Percentiles rank a stretch among this genome's conserved stretches.
Conservation (phyloP, 2,888 invertebrate species). For the Drosophila barbarae region DNA sequence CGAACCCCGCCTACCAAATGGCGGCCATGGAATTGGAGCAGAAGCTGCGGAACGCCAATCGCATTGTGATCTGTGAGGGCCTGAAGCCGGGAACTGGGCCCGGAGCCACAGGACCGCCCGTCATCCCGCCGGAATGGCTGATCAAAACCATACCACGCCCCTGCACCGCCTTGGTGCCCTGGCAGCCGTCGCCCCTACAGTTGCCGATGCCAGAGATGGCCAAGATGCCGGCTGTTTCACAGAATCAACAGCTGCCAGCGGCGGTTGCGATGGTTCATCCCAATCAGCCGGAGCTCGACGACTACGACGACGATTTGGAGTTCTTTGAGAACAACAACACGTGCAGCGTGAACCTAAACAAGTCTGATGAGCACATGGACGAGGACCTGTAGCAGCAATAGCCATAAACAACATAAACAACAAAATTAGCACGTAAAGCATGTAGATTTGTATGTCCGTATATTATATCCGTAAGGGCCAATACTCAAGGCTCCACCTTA, state of each 20-base stretch:
- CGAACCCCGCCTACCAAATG: constrained; percentile 75
- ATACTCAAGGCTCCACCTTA: constrained; percentile 28
- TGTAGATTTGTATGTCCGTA: constrained; percentile 30
- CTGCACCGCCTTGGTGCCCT: constrained; percentile 89
- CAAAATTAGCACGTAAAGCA: constrained; percentile 12
- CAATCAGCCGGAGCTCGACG: constrained; percentile 51
- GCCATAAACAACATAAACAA: constrained; percentile 17
- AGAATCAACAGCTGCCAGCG: constrained; percentile 6
- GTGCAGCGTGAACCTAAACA: constrained; percentile 80
- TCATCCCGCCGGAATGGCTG: constrained; percentile 85
- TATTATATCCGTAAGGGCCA: constrained; percentile 13
- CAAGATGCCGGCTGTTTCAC: constrained; percentile 17
- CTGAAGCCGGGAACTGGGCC: constrained; percentile 83
- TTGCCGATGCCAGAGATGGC: constrained; percentile 28
- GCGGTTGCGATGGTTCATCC: neutral
- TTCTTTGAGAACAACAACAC: constrained; percentile 77
- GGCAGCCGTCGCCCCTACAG: constrained; percentile 86
- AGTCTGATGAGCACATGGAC: constrained; percentile 77
- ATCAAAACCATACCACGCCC: constrained; percentile 83
- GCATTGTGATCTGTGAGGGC: constrained; percentile 85
- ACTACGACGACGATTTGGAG: constrained; percentile 72
- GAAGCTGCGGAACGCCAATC: constrained; percentile 80
- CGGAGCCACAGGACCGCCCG: constrained; percentile 66
- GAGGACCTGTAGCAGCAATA: constrained; percentile 68
- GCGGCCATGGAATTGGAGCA: constrained; percentile 78